Evolutionary conservation across 1,140 invertebrate genomes (phyloP), one percentile per base, ranked within the genome.

Genomic region (Apolygus lucorum): DNA sequence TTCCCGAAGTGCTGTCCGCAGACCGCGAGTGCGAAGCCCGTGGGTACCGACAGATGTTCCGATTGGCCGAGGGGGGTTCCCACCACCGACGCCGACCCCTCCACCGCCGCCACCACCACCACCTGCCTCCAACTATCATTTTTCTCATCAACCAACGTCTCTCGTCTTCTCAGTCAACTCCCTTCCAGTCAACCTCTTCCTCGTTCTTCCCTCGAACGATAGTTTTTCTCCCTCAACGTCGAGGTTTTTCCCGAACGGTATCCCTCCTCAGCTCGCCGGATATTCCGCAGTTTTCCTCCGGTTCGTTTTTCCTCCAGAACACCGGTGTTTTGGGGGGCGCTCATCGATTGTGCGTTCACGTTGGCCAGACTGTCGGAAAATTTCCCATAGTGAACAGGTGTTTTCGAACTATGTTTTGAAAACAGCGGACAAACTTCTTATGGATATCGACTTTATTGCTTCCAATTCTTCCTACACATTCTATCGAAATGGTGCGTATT

Each of bases 321-420:
- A 52, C 21, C 62, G 24, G 11, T n/a, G n/a, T 13, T n/a, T 0
- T 52, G 34, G 62, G 29, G 59, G 68, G 67, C 69, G 24, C 22
- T 28, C 17, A 66, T 66, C 21, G 64, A 70, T 69, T 62, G 26
- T n/a, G 67, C 11, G 42, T 22, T 69, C n/a, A 59, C 59, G 81
- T 84, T 85, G 83, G 83, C 74, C 78, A 66, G 72, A 82, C 81
- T 83, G 83, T 83, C 78, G 80, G 82, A 83, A 85, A 85, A 84
- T 84, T 83, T 81, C 77, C 76, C 79, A 78, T 78, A 21, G 81
- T 79, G 81, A 85, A 85, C 84, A 85, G 84, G 84, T 85, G 84
- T 86, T 84, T 84, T 83, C 81, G 81, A 74, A 71, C 65, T 64
- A 63, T 74, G 74, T 74, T 72, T 73, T 72, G 70, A 74, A 71